phyloP scores from a whole-genome alignment of 2,113 vertebrate genomes.

The Siphamia tubifer region DNA sequence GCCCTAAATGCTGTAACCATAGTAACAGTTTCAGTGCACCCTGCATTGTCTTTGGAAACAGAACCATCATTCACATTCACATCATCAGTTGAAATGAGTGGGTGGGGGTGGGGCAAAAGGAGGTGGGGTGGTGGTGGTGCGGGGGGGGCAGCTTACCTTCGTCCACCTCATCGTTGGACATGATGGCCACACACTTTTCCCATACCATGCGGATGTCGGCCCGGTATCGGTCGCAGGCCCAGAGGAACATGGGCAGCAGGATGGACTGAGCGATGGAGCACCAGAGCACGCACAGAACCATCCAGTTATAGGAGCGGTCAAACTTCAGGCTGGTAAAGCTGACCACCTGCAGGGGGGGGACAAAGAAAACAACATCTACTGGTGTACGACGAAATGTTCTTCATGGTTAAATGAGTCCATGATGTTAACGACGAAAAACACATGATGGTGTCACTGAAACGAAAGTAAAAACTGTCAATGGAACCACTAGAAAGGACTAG shows the following conservation, averaged over 20 bases:
- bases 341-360: conserved; percentile 82
- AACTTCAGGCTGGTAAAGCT: conserved; percentile 91
- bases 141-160: conserved; percentile 79
- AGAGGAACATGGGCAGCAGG: conserved; percentile 88
- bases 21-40: too few relatives aligned
- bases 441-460: too few relatives aligned
- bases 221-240: conserved; percentile 92
- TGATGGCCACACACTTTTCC: conserved; percentile 90
- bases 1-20: too few relatives aligned
- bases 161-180: conserved; percentile 88
- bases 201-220: conserved; percentile 87
- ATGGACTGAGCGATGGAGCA: conserved; percentile 91
- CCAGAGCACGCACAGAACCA: conserved; percentile 91
- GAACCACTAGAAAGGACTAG: too few relatives aligned
- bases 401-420: too few relatives aligned
- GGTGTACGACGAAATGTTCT: too few relatives aligned
- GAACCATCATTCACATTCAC: conserved; percentile 11
- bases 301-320: conserved; percentile 86
- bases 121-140: conserved; percentile 11
- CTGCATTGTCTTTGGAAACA: conserved; percentile 12
- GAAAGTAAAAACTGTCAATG: too few relatives aligned
- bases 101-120: conserved; percentile 13
- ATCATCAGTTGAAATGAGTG: conserved; percentile 25
- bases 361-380: background rate
- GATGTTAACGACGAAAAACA: too few relatives aligned